Evolutionary conservation across 2,797 vertebrate species (phyloP).

Genomic region (Malacoctenus gilli): DNA sequence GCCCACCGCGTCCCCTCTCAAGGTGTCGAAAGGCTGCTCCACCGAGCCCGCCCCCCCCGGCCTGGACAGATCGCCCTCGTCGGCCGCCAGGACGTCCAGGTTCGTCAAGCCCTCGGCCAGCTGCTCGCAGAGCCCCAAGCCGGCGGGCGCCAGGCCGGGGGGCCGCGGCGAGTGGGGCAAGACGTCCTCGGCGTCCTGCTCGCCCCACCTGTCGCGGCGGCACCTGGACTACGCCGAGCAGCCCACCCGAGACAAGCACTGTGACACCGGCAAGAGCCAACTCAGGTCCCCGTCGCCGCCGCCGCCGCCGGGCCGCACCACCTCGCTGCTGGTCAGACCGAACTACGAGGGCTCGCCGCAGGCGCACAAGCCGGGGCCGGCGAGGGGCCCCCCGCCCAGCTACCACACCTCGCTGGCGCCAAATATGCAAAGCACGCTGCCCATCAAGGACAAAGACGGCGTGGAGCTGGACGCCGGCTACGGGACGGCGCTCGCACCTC

Average conservation of each 20-base stretch:
- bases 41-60: constrained; percentile 57
- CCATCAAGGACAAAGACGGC: constrained; percentile 78
- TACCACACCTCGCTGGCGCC: constrained; percentile 78
- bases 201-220: constrained; percentile 75
- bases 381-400: constrained; percentile 78
- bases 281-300: constrained; percentile 85
- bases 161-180: constrained; percentile 68
- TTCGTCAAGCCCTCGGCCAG: constrained; percentile 80
- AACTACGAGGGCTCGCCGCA: constrained; percentile 80
- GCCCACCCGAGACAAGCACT: constrained; percentile 83
- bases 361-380: constrained; percentile 72
- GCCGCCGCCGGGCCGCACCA: constrained; percentile 85
- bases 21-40: constrained; percentile 66
- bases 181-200: constrained; percentile 68
- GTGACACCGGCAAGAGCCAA: constrained; percentile 76
- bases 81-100: constrained; percentile 80
- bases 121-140: constrained; percentile 73
- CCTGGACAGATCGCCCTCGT: constrained; percentile 80
- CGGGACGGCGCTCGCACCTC: constrained; percentile 78
- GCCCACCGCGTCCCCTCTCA: constrained; percentile 80
- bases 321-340: constrained; percentile 87
- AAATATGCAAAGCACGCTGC: constrained; percentile 81
- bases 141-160: constrained; percentile 5
- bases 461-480: constrained; percentile 77
- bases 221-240: constrained; percentile 76